Evolutionary conservation across 1,140 invertebrate species (phyloP).

Genomic region (Zaprionus gabonicus): DNA sequence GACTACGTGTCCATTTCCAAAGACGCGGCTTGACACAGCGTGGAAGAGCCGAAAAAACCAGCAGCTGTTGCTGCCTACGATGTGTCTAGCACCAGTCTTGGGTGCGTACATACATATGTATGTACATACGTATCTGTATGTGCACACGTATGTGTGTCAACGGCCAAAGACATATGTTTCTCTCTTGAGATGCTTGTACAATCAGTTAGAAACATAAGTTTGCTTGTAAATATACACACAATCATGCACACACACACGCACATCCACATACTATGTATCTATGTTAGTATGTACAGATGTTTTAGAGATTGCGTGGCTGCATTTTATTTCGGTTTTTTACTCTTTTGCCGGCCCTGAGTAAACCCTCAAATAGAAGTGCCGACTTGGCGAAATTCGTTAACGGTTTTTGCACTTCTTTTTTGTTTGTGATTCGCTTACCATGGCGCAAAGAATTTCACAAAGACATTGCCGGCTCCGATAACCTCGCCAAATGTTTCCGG

Average conservation of each 20-base stretch:
- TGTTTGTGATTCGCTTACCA: constrained; percentile 86
- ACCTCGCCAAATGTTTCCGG: constrained; percentile 88
- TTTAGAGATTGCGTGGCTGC: constrained; percentile 35
- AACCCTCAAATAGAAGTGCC: background rate
- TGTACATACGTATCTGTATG: background rate
- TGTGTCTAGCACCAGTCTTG: background rate
- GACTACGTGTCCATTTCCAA: constrained; percentile 40
- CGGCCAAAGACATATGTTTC: constrained; percentile 12
- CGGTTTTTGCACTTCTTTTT: background rate
- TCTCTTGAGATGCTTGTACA: background rate
- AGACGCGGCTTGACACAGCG: background rate
- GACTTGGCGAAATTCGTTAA: constrained; percentile 10
- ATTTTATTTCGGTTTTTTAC: background rate
- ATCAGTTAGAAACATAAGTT: background rate
- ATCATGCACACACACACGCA: background rate
- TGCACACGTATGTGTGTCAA: constrained; percentile 1
- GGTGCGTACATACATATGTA: background rate
- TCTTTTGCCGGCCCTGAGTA: constrained; percentile 8
- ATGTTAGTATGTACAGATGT: constrained; percentile 37
- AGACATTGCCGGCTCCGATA: constrained; percentile 88
- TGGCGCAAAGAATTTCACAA: constrained; percentile 92
- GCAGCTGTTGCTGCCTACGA: constrained; percentile 8
- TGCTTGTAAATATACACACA: constrained; percentile 1
- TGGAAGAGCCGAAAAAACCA: background rate
- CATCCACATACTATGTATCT: background rate